Conservation (phyloP, 2,888 invertebrate genomes). For the Pristionchus exspectatus region DNA sequence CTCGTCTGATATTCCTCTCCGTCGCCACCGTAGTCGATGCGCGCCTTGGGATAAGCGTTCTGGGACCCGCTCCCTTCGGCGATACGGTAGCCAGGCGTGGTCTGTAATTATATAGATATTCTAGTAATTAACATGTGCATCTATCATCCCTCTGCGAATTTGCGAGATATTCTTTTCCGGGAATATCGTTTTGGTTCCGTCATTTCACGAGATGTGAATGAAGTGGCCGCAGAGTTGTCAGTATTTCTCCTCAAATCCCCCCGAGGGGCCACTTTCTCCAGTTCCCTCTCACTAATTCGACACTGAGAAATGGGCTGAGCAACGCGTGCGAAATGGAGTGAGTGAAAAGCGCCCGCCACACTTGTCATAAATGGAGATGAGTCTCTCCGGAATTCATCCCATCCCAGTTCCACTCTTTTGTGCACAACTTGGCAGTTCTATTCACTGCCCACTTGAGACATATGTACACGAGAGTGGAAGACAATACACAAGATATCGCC, state of each 20-base stretch:
- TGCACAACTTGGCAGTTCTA: background rate
- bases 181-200: background rate
- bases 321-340: slow-evolving; percentile 39
- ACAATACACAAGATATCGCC: slow-evolving; percentile 32
- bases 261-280: background rate
- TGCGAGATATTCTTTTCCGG: background rate
- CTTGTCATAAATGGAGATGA: slow-evolving; percentile 25
- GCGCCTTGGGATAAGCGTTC: background rate
- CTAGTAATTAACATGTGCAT: background rate
- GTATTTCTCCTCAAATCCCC: slow-evolving; percentile 24
- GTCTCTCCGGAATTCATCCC: slow-evolving; percentile 42
- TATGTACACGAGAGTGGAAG: slow-evolving; percentile 8
- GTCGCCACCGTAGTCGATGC: slow-evolving; percentile 50
- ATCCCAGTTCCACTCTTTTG: background rate
- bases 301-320: slow-evolving; percentile 41
- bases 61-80: background rate
- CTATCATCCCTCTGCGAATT: background rate
- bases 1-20: slow-evolving; percentile 2
- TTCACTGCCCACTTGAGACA: background rate
- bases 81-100: slow-evolving; percentile 19
- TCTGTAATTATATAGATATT: slow-evolving; percentile 1
- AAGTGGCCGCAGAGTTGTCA: slow-evolving; percentile 19
- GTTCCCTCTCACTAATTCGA: slow-evolving; percentile 37
- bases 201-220: background rate
- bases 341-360: slow-evolving; percentile 16